Evolutionary conservation across 2,797 vertebrate genomes (phyloP), one percentile per base, ranked within the genome.

Genomic region (Chromis chromis): DNA sequence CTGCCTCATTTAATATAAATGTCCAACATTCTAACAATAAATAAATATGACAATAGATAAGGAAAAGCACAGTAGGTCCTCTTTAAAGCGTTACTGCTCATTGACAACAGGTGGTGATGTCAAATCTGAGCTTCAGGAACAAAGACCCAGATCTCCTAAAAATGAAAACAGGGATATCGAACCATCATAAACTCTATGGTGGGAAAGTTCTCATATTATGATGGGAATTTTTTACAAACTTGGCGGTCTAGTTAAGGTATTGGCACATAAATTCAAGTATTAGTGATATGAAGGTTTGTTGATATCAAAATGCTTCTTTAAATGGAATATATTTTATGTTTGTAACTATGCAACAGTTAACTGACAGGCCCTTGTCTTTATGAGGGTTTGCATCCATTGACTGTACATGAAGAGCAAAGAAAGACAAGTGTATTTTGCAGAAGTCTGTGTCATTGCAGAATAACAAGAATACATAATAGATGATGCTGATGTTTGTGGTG

Each of bases 301-400:
- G 16, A 44, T 17, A 17, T 17, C 42, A 44, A 5, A 44, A 44
- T 44, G 1, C 33, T 33, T 33, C 33, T 10, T 33, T 10, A 33
- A 33, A 33, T n/a, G n/a, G n/a, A n/a, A 33, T 33, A 33, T 10
- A 9, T 48, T n/a, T 9, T 48, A 14, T 48, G 44, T 46, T 10
- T n/a, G n/a, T n/a, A n/a, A n/a, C n/a, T n/a, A n/a, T n/a, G 8
- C 46, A 48, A 48, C 46, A 44, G 16, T 7, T 17, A 19, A 44
- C 46, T 48, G 19, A 17, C 13, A 75, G 62, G 52, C 13, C 50
- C 64, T 28, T 48, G 27, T 72, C 19, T 60, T 60, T 27, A 61
- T 76, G 27, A 78, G 40, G 49, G 59, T 52, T 70, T 10, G 44
- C 72, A 61, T 67, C 52, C 22, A 73, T 21, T 74, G 28, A 72